These are phyloP conservation scores for Nemapogon koenigi DNA, from an alignment of 2,888 invertebrate species.

Conservation along the genomic window DNA sequence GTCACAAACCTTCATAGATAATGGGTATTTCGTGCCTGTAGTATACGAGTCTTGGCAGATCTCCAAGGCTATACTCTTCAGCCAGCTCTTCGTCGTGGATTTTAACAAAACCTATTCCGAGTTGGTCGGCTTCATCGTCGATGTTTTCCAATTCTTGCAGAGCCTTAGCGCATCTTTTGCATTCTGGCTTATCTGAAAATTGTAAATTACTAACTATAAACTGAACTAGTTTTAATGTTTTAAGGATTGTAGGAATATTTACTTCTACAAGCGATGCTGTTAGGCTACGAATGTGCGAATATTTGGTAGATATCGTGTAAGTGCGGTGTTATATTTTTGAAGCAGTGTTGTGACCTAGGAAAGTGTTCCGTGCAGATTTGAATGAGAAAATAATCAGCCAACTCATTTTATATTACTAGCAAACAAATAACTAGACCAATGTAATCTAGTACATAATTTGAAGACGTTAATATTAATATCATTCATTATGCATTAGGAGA, in stretches of 20 bases:
- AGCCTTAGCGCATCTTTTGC: constrained; percentile 90
- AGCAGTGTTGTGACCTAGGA: constrained; percentile 1
- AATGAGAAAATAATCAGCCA: too few relatives aligned
- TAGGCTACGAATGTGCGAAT: constrained; percentile 6
- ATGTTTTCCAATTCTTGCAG: constrained; percentile 92
- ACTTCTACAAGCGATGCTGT: constrained; percentile 2
- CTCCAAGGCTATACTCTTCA: constrained; percentile 91
- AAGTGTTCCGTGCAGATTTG: constrained; percentile 6
- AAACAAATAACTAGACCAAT: too few relatives aligned
- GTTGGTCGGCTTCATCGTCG: constrained; percentile 92
- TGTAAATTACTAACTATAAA: too few relatives aligned
- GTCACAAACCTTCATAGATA: constrained; percentile 84
- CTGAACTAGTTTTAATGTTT: too few relatives aligned
- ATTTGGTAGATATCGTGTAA: constrained; percentile 1
- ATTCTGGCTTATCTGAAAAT: constrained; percentile 90
- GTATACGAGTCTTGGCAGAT: constrained; percentile 88
- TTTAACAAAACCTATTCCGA: constrained; percentile 94
- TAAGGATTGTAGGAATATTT: too few relatives aligned
- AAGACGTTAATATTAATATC: too few relatives aligned
- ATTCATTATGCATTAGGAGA: too few relatives aligned
- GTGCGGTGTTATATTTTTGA: constrained; percentile 4
- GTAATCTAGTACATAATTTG: too few relatives aligned
- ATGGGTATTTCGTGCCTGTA: constrained; percentile 94
- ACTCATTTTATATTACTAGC: too few relatives aligned
- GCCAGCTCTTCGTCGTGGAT: constrained; percentile 91